Conservation (phyloP, 1,140 invertebrate species). For the Platorchestia sp. region DNA sequence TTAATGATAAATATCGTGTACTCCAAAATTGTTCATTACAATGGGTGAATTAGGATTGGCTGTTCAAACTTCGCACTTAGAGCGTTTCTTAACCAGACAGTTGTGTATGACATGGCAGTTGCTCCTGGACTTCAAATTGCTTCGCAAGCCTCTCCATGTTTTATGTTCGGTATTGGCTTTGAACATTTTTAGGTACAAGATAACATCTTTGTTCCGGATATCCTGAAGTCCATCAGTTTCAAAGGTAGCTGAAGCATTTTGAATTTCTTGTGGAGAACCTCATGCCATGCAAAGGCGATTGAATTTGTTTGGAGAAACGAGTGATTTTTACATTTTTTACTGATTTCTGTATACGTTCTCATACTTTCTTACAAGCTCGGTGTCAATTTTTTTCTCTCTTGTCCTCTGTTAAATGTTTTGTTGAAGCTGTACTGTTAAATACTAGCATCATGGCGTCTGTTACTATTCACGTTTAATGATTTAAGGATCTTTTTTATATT, state of each 20-base stretch:
- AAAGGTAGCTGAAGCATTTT: background rate
- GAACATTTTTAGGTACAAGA: background rate
- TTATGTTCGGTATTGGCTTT: background rate
- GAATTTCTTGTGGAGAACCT: background rate
- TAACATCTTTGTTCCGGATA: background rate
- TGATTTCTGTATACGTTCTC: no score
- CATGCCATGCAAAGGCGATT: background rate
- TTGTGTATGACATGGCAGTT: background rate
- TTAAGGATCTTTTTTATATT: no score
- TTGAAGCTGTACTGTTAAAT: no score
- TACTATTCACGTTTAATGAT: no score
- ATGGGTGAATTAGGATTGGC: background rate
- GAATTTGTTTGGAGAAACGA: background rate
- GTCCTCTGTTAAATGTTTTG: no score
- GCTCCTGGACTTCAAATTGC: background rate
- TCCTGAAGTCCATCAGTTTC: background rate
- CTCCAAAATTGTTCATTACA: background rate
- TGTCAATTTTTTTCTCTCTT: no score
- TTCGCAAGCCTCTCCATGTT: background rate
- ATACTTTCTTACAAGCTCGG: no score
- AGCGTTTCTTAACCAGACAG: background rate
- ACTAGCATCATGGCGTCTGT: no score
- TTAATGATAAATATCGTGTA: background rate
- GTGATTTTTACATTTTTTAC: no score
- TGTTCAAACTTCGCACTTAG: background rate